Evolutionary conservation across 2,888 invertebrate species (phyloP).

Genomic region (Caenorhabditis plicata): DNA sequence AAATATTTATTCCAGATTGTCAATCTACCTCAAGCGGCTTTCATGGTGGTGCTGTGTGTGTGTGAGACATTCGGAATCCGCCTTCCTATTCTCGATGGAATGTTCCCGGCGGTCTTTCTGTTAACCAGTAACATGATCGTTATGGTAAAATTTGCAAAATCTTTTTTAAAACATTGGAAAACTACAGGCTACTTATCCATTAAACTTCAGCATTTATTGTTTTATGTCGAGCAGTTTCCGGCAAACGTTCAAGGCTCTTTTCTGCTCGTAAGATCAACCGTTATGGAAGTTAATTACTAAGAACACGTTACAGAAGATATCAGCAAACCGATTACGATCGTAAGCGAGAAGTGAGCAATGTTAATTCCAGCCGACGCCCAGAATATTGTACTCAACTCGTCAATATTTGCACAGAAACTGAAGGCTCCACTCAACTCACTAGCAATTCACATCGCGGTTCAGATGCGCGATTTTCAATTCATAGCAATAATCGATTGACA

Average conservation of each 20-base stretch:
- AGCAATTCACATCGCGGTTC: constrained; percentile 16
- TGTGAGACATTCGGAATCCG: constrained; percentile 57
- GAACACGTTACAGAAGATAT: background rate
- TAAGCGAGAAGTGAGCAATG: constrained; percentile 14
- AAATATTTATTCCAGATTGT: constrained; percentile 61
- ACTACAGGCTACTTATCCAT: constrained; percentile 77
- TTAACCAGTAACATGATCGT: constrained; percentile 77
- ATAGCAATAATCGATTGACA: constrained; percentile 10
- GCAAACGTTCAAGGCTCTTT: constrained; percentile 83
- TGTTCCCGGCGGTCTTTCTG: constrained; percentile 54
- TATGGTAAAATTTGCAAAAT: constrained; percentile 68
- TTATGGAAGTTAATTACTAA: background rate
- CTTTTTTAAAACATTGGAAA: background rate
- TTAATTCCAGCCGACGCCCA: constrained; percentile 20
- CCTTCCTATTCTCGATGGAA: constrained; percentile 45
- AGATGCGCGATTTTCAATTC: constrained; percentile 5
- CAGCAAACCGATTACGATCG: constrained; percentile 16
- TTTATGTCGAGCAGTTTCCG: constrained; percentile 87
- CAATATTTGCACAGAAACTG: constrained; percentile 24
- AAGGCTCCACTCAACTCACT: constrained; percentile 16
- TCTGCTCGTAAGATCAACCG: constrained; percentile 67
- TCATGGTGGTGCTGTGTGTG: constrained; percentile 52
- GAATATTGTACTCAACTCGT: constrained; percentile 39
- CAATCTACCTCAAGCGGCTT: constrained; percentile 68
- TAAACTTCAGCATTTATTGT: constrained; percentile 91